A percentile compares a stretch with the other conserved stretches of the same genome.
Evolutionary conservation across 2,888 invertebrate species (phyloP).

Genomic region (Hirtodrosophila cameraria): DNA sequence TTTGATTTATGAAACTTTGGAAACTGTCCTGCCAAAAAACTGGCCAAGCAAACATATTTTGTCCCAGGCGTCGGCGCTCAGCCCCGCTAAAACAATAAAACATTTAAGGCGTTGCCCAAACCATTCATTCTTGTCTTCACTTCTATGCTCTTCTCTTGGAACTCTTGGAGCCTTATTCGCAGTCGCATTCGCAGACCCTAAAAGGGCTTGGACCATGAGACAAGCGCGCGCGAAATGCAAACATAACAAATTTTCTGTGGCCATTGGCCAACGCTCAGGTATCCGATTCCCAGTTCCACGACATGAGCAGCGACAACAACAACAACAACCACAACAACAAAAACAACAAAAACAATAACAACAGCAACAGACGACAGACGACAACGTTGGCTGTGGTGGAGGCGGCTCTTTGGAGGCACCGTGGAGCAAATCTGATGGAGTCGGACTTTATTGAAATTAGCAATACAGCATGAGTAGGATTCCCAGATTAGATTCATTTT

Average conservation of each 20-base stretch:
- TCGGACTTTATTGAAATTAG: no score
- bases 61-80: conserved; percentile 46
- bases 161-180: conserved; percentile 2
- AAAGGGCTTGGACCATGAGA: conserved; percentile 25
- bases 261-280: conserved; percentile 73
- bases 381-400: conserved; percentile 12
- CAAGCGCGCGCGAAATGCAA: conserved; percentile 52
- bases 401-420: conserved; percentile 28
- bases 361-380: conserved; percentile 34
- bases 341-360: conserved; percentile 64
- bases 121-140: conserved; percentile 41
- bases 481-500: no score
- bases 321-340: conserved; percentile 37
- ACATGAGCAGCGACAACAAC: conserved; percentile 59
- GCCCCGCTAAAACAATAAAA: conserved; percentile 56
- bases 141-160: neutral
- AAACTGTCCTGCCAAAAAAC: conserved; percentile 21
- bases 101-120: conserved; percentile 71
- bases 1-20: conserved; percentile 67
- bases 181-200: conserved; percentile 5
- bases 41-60: conserved; percentile 8
- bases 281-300: conserved; percentile 67
- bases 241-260: conserved; percentile 52
- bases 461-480: no score
- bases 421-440: no score